Evolutionary conservation across 2,797 vertebrate species (phyloP).

Genomic region (Potorous gilbertii): DNA sequence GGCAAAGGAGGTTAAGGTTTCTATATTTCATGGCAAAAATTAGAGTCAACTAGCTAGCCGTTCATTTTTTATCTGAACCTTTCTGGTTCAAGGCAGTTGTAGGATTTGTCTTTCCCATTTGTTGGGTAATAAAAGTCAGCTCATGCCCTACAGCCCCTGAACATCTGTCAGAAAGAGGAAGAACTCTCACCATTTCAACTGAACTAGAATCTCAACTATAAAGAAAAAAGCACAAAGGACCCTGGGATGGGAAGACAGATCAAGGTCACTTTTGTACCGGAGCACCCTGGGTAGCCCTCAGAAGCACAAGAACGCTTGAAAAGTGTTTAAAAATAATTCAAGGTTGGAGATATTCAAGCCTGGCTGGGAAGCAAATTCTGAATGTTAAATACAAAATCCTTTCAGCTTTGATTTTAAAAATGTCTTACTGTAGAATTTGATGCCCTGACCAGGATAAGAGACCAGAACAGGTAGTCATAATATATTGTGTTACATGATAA

Average conservation of each 20-base stretch:
- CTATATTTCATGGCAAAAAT: not conserved
- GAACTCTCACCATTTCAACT: not conserved
- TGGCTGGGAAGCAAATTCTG: not conserved
- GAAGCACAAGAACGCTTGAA: not conserved
- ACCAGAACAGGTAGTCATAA: not conserved
- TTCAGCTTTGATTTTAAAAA: not conserved
- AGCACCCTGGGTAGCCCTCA: not conserved
- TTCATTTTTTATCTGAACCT: not conserved
- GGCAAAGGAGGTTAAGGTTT: not conserved
- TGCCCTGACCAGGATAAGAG: not conserved
- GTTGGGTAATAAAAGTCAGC: not conserved
- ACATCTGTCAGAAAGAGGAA: not conserved
- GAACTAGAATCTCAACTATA: not conserved
- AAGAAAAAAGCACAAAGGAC: not conserved
- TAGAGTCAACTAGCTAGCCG: not conserved
- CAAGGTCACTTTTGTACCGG: not conserved
- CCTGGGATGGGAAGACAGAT: not conserved
- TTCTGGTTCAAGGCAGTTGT: not conserved
- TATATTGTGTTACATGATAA: not conserved
- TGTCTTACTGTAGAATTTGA: not conserved
- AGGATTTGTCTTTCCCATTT: not conserved
- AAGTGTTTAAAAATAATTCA: not conserved
- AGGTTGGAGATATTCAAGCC: not conserved
- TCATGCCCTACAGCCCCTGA: not conserved
- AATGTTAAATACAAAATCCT: not conserved